These are phyloP conservation scores for Scaeva pyrastri DNA, from an alignment of 2,888 invertebrate species.

Conservation along the genomic window DNA sequence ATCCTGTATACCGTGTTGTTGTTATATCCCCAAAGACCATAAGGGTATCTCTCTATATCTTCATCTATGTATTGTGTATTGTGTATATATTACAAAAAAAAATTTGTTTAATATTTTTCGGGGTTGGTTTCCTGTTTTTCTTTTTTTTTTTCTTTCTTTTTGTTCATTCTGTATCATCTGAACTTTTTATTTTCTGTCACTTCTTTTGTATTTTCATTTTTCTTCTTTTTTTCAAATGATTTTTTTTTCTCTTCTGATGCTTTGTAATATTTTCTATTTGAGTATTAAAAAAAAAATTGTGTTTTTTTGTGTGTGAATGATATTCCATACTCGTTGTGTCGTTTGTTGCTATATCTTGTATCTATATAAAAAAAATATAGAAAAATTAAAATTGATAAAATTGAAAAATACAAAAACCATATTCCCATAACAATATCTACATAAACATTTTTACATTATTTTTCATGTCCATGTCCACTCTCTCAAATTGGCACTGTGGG, in stretches of 20 bases:
- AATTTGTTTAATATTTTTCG: constrained; percentile 34
- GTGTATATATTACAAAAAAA: not conserved
- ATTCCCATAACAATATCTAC: constrained; percentile 76
- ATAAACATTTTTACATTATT: constrained; percentile 76
- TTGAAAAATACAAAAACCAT: constrained; percentile 59
- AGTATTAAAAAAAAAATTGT: constrained; percentile 26
- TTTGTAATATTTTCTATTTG: constrained; percentile 62
- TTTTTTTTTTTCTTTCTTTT: constrained; percentile 20
- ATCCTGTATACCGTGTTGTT: constrained; percentile 5
- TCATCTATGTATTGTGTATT: too few relatives aligned
- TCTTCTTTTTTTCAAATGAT: constrained; percentile 42
- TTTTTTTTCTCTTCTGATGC: constrained; percentile 58
- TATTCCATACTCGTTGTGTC: constrained; percentile 72
- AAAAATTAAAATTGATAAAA: constrained; percentile 47
- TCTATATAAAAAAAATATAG: constrained; percentile 30
- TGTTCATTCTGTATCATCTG: too few relatives aligned
- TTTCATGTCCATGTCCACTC: constrained; percentile 76
- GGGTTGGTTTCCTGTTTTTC: constrained; percentile 23
- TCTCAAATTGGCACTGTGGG: constrained; percentile 75
- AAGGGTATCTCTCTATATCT: constrained; percentile 20
- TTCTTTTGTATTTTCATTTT: constrained; percentile 43
- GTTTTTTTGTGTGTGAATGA: constrained; percentile 69
- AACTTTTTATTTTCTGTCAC: constrained; percentile 38
- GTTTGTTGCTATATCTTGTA: constrained; percentile 66
- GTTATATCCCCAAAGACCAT: constrained; percentile 53